Base-by-base conservation (phyloP, 2,888 invertebrate species). In the Gordius sp. region DNA sequence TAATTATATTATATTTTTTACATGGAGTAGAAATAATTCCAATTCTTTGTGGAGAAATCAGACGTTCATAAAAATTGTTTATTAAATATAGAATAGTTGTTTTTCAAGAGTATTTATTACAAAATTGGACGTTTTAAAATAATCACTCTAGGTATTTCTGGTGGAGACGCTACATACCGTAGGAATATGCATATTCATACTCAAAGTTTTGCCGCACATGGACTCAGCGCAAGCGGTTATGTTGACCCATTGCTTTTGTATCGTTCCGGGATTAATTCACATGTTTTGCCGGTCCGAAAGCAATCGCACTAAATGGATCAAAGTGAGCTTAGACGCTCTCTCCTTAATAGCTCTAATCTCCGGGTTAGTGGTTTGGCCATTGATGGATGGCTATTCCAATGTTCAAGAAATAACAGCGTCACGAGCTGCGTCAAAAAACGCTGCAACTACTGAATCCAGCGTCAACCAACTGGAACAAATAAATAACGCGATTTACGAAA, bases 191-290 rank as follows among this genome's bases (percentile, higher is more conserved):
- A 68, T 89, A 41, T 74, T 93, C 62, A 79, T 85, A 64, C 84
- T 86, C 68, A 77, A 79, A 60, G 78, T 91, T 54, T 74, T 93
- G 56, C 91, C 93, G 0, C 80, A 84, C 66, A 70, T 91, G 62
- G 87, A 93, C 69, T 83, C 85, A 2, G 80, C 89, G 58, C 83
- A 85, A 68, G 89, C 86, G 41, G 83, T 86, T 39, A 87, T 89
- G 84, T 73, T 93, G 62, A 87, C 87, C 26, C 89, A 87, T 68
- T 87, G 87, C 64, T 76, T 91, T 58, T 89, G 87, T 68, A 79
- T 91, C 63, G 74, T 89, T 41, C 93, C 93, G 1, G 81, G 80
- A 20, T 71, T 83, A 20, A 62, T 72, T 20, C 63, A 64, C 8
- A 59, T 65, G 23, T 60, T 68, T 27, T 59, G 70, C 81, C 27